phyloP scores from a whole-genome alignment of 2,797 vertebrate species.

The Danio albolineatus region DNA sequence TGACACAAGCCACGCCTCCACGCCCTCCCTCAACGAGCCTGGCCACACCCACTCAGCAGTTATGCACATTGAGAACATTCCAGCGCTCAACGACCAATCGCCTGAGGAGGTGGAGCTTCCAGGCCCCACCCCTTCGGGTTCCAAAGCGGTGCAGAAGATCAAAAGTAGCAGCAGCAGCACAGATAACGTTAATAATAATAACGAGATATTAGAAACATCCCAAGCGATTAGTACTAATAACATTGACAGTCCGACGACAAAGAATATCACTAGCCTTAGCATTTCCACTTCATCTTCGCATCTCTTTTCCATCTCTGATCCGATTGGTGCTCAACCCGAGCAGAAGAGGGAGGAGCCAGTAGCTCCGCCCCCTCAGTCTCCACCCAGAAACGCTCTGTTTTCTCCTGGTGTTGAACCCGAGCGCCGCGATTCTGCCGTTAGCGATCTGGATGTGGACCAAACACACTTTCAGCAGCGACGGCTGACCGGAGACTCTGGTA shows the following conservation, averaged over 20 bases:
- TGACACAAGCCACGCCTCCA: slow-evolving; percentile 83
- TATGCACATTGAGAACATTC: slow-evolving; percentile 34
- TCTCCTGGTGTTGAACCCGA: slow-evolving; percentile 80
- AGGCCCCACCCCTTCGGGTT: slow-evolving; percentile 34
- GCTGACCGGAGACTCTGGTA: slow-evolving; percentile 91
- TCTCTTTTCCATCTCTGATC: slow-evolving; percentile 68
- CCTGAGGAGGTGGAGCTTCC: slow-evolving; percentile 34
- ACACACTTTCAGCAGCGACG: slow-evolving; percentile 85
- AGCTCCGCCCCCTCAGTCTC: slow-evolving; percentile 70
- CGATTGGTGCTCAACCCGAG: slow-evolving; percentile 31
- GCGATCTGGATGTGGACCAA: slow-evolving; percentile 78
- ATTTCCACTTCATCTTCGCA: slow-evolving; percentile 56
- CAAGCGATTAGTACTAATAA: slow-evolving; percentile 18
- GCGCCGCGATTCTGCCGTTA: slow-evolving; percentile 58
- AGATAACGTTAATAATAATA: not conserved
- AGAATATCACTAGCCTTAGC: slow-evolving; percentile 35
- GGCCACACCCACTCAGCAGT: slow-evolving; percentile 60
- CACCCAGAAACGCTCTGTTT: slow-evolving; percentile 79
- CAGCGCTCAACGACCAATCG: slow-evolving; percentile 23
- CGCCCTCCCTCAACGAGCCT: slow-evolving; percentile 64
- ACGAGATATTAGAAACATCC: slow-evolving; percentile 16
- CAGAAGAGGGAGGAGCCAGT: slow-evolving; percentile 28
- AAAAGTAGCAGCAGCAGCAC: slow-evolving; percentile 47
- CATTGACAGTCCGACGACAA: slow-evolving; percentile 30
- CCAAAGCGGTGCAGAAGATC: slow-evolving; percentile 50